Evolutionary conservation across 2,888 invertebrate genomes (phyloP), one percentile per base, ranked within the genome.

Genomic region (Dolichopus griseipennis): DNA sequence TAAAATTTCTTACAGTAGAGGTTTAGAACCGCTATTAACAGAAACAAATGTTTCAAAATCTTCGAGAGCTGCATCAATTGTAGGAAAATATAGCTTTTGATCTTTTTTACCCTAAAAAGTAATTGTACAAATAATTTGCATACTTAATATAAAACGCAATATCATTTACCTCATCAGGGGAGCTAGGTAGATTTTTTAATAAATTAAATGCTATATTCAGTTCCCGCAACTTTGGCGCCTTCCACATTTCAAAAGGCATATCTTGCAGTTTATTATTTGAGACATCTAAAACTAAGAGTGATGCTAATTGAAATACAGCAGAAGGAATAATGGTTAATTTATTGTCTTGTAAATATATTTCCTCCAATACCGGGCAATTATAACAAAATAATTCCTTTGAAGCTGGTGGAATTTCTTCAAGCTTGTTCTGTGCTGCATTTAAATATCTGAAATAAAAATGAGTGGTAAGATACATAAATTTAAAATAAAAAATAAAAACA

Each of bases 331-430:
- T 84, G 72, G 92, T 92, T 52, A 99, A 82, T 3, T 93, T 86
- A 81, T 96, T 96, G 79, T 97, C 93, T 84, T 93, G 92, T n/a
- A 98, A 78, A 76, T 93, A 93, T 41, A 98, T 81, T 77, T 97
- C 97, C 76, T 96, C 95, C 68, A 97, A 81, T 64, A 90, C 88
- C 0, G 93, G 92, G 74, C 91, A 90, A 7, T 85, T 84, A 76
- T 91, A 88, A 3, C 75, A 75, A 7, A 72, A 69, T 33, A 70
- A 68, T 43, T 69, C 69, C 10, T 68, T 68, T 15, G 74, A 74
- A 37, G 82, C 76, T 1, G 83, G 80, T 0, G 91, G 90, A 1
- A 95, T 82, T 64, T 87, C 86, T 73, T 92, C 91, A 66, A 95
- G 85, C 83, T 92, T 93, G 79, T 96, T 96, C 79, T 95, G 93